A percentile compares a stretch with the other conserved stretches of the same genome.
phyloP scores from a whole-genome alignment of 2,797 vertebrate genomes.

The Lagorchestes hirsutus region DNA sequence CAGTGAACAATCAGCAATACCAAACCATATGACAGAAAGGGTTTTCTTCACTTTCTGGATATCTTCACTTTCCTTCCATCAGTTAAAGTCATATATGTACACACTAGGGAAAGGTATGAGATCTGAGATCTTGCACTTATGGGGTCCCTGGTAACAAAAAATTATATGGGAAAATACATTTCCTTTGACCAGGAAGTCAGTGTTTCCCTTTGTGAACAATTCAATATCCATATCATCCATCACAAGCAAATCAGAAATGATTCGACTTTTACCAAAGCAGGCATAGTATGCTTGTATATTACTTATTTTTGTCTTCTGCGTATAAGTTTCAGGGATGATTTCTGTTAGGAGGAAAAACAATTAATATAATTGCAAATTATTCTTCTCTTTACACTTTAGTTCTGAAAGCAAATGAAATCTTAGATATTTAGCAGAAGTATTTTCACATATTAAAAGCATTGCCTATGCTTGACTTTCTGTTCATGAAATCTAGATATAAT shows the following conservation, averaged over 20 bases:
- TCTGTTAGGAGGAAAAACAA: neutral
- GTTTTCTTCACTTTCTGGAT: neutral
- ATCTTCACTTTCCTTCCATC: slow-evolving; percentile 27
- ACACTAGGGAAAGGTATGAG: neutral
- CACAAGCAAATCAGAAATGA: neutral
- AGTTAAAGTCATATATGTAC: neutral
- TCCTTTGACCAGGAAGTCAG: neutral
- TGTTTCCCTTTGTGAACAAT: neutral
- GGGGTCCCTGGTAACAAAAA: neutral
- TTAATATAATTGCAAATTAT: neutral
- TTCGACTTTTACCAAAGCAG: neutral
- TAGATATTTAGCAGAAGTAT: neutral
- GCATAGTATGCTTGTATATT: fast-evolving
- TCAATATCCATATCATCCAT: neutral
- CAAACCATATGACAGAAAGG: slow-evolving; percentile 79
- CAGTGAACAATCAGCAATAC: slow-evolving; percentile 71
- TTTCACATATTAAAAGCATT: neutral
- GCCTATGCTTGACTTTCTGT: neutral
- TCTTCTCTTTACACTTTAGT: neutral
- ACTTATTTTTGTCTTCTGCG: neutral
- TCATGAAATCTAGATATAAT: neutral
- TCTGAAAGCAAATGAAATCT: neutral
- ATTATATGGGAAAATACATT: neutral
- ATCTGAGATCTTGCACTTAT: neutral
- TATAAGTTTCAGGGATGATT: neutral